These are phyloP conservation scores for Mohoua ochrocephala DNA, from an alignment of 2,113 vertebrate species.

Conservation along the genomic window DNA sequence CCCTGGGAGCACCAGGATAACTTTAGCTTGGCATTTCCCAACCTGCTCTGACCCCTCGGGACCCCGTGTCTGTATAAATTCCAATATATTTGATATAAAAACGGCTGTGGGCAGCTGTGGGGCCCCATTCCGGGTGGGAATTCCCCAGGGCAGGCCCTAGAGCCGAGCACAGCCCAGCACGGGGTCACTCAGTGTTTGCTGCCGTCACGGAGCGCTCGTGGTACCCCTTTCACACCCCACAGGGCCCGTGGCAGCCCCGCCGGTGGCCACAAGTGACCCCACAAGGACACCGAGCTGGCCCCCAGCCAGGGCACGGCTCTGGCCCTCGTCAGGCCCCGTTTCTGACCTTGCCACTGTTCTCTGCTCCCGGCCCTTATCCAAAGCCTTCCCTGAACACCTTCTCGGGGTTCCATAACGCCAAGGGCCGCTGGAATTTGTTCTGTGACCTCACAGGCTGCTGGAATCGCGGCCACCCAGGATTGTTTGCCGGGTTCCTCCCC, in stretches of 20 bases:
- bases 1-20: background rate
- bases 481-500: too few relatives aligned
- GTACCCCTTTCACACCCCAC: accelerated
- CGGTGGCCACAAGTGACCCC: background rate
- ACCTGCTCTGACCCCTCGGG: background rate
- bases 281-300: background rate
- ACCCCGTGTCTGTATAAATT: accelerated
- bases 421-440: background rate
- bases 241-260: background rate
- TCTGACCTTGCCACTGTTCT: accelerated
- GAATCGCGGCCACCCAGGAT: background rate
- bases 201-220: too few relatives aligned
- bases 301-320: background rate
- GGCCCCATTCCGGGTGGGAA: accelerated
- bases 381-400: background rate
- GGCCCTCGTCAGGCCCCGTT: background rate
- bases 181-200: background rate
- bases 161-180: accelerated
- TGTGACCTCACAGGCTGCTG: background rate
- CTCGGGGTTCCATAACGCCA: accelerated
- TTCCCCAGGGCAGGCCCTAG: background rate
- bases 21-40: background rate
- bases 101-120: background rate
- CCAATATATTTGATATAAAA: too few relatives aligned
- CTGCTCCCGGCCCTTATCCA: background rate